Base-by-base conservation (phyloP, 2,113 vertebrate species). In the Zapus hudsonius region DNA sequence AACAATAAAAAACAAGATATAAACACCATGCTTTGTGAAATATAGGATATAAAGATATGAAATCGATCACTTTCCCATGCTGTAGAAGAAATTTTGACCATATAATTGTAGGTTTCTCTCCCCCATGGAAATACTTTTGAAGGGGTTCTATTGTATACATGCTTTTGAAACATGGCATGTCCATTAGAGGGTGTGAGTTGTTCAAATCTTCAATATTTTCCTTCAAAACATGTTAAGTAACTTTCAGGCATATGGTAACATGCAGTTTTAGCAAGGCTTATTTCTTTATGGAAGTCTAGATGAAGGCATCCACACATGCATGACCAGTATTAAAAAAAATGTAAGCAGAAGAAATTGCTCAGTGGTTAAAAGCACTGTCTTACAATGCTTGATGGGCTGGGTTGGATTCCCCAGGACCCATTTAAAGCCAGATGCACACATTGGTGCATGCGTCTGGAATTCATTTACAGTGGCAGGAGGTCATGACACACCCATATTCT, bases 261-360 rank as follows among this genome's bases (percentile, higher is more conserved):
- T 27, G 6, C 4, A 17, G 40, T 87, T 92, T 92, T 61, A 88
- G 9, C 38, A 55, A 42, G 1, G 33, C 0, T 42, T 19, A 19
- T 69, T 83, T 76, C n/a, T 61, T 83, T 25, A 40, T 9, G 89
- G 74, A 90, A 61, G 85, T 91, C 29, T 76, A 66, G 12, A 63
- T 85, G 69, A 76, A 90, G 33, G 75, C 1, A 81, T 6, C 69
- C 7, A 73, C 4, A 31, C 2, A 25, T 2, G 59, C 44, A 80
- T 29, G 11, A 5, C 61, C 31, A 69, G 5, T 91, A 57, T 84
- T 84, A 64, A 93, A 83, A 64, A 76, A 57, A 55, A 15, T 52
- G 52, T 52, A 15, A 52, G 12, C 52, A 52, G 52, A 15, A 52
- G 52, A 52, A 52, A 52, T 52, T 7, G 7, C 52, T 52, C 52